Evolutionary conservation across 2,113 vertebrate species (phyloP).

Genomic region (Lasiurus borealis): DNA sequence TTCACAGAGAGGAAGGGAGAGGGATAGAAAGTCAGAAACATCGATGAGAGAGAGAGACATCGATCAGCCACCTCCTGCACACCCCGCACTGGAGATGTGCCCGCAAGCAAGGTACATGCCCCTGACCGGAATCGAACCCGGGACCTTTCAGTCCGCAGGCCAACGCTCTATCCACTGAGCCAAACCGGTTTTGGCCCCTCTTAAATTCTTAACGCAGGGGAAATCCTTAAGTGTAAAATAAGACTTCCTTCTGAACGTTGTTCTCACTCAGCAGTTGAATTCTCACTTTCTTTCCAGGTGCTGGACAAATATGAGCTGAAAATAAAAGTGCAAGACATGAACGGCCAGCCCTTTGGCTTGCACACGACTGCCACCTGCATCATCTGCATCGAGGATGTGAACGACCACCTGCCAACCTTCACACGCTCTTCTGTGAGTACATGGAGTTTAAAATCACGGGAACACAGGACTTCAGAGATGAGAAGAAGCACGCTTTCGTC

Average conservation of each 20-base stretch:
- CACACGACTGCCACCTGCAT: conserved; percentile 88
- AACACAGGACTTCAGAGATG: neutral
- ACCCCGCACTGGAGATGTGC: too few relatives aligned
- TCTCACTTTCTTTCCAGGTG: conserved; percentile 84
- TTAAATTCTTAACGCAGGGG: conserved; percentile 2
- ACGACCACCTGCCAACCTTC: conserved; percentile 93
- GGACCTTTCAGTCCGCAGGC: too few relatives aligned
- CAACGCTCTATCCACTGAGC: too few relatives aligned
- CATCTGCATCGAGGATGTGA: conserved; percentile 89
- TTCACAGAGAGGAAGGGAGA: too few relatives aligned
- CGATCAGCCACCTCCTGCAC: too few relatives aligned
- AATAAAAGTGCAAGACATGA: conserved; percentile 91
- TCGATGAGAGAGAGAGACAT: too few relatives aligned
- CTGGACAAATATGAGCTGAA: conserved; percentile 82
- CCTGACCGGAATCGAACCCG: too few relatives aligned
- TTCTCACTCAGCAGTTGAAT: neutral
- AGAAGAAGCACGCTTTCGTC: neutral
- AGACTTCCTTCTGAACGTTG: neutral
- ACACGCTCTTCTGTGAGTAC: conserved; percentile 88
- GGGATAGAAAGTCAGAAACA: too few relatives aligned
- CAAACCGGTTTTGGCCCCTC: too few relatives aligned
- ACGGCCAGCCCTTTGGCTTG: conserved; percentile 85
- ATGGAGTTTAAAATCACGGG: neutral
- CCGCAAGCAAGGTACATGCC: too few relatives aligned
- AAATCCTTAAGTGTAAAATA: neutral